Conservation (phyloP, 2,888 invertebrate species). For the Subacronicta megacephala region DNA sequence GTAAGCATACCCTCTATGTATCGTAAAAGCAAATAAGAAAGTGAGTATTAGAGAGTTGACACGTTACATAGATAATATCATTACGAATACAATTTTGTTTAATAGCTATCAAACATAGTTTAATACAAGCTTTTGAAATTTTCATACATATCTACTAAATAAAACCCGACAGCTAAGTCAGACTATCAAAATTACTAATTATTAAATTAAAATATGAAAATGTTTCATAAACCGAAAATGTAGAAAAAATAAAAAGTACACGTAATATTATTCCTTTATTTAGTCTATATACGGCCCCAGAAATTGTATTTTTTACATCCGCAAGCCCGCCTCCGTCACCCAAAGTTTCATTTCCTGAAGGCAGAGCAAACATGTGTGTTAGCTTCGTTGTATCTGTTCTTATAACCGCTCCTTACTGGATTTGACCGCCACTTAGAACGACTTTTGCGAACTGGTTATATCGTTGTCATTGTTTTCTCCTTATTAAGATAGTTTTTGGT, state of each 20-base stretch:
- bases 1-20: too few species aligned
- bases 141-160: background rate
- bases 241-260: slow-evolving; percentile 10
- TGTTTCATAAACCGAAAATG: background rate
- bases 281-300: slow-evolving; percentile 7
- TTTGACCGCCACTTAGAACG: slow-evolving; percentile 27
- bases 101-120: background rate
- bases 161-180: background rate
- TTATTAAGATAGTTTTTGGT: slow-evolving; percentile 45
- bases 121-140: background rate
- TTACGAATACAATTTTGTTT: background rate
- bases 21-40: background rate
- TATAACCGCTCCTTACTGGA: slow-evolving; percentile 22
- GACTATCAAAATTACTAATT: too few species aligned
- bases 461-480: slow-evolving; percentile 19
- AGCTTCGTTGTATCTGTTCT: slow-evolving; percentile 29
- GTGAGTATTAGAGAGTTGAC: background rate
- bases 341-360: slow-evolving; percentile 49
- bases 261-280: slow-evolving; percentile 11
- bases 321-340: slow-evolving; percentile 36
- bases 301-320: slow-evolving; percentile 28
- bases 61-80: background rate
- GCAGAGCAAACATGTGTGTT: slow-evolving; percentile 36
- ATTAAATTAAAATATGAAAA: too few species aligned
- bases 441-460: slow-evolving; percentile 42